A percentile compares a stretch with the other conserved stretches of the same genome.
Conservation (phyloP, 35 echinoderm and acorn worm species). For the Diadema setosum region DNA sequence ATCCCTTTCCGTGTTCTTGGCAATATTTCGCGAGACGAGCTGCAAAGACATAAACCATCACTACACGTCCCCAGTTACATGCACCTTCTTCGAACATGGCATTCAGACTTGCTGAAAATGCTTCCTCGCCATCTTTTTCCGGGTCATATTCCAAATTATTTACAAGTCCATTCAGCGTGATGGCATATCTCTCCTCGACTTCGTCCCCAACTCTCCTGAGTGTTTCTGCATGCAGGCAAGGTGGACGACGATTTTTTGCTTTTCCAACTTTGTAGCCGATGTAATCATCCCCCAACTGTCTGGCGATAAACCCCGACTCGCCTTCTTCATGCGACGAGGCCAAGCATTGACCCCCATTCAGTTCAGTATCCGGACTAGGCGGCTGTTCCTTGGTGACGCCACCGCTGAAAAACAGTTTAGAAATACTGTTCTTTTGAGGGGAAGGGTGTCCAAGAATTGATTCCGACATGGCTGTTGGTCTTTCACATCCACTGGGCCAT, state of each 20-base stretch:
- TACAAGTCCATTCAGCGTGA: constrained; percentile 81
- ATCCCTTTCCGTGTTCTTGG: constrained; percentile 50
- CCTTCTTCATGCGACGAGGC: not conserved
- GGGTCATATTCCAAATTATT: constrained; percentile 88
- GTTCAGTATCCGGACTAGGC: constrained; percentile 22
- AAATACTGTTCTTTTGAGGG: constrained; percentile 23
- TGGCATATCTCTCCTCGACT: constrained; percentile 89
- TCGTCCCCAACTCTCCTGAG: constrained; percentile 91
- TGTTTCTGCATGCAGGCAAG: constrained; percentile 64
- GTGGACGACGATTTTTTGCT: not conserved
- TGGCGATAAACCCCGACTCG: constrained; percentile 27
- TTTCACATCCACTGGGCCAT: not conserved
- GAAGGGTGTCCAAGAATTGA: constrained; percentile 18
- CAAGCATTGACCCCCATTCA: not conserved
- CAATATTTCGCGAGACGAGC: constrained; percentile 96
- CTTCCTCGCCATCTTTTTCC: constrained; percentile 68
- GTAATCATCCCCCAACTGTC: constrained; percentile 67
- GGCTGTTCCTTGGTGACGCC: constrained; percentile 15
- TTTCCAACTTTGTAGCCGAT: constrained; percentile 71
- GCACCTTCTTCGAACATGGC: constrained; percentile 98
- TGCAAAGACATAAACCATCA: constrained; percentile 98
- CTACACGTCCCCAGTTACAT: constrained; percentile 91
- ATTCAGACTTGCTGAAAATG: constrained; percentile 77
- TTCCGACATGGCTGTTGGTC: constrained; percentile 19
- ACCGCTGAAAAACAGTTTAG: constrained; percentile 33